Base-by-base conservation (phyloP, 2,113 vertebrate species). In the Bubo blakistoni region DNA sequence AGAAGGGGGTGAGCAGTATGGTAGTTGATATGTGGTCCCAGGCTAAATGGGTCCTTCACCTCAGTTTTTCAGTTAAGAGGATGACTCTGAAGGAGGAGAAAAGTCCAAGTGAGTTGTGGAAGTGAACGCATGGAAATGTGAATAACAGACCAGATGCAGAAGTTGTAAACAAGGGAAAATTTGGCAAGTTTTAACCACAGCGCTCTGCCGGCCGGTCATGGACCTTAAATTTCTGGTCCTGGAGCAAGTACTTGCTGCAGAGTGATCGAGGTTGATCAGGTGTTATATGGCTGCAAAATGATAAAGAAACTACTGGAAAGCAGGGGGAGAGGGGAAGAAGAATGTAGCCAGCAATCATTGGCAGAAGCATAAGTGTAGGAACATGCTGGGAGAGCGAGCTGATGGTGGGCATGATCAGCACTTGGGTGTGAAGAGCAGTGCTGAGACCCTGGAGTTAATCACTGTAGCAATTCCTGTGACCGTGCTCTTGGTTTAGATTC, bases 151-250 rank as follows among this genome's bases (percentile, higher is more conserved):
- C 20, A 90, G 70, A 52, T 21, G 44, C 9, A 47, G 66, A 74
- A 92, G 32, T 25, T 2, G 3, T 34, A 71, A 71, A 38, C 36
- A 58, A 52, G 30, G 42, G 51, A 32, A 84, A 34, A 52, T 22
- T 40, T 42, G 59, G 58, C 65, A 77, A 17, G 24, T 78, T 67
- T 72, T 90, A 78, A 58, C 22, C 38, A 29, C 25, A 13, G 19
- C 0, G 4, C 24, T 81, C 40, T 57, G 52, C 1, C 2, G 27
- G 32, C 22, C 1, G 1, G 40, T 49, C 40, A 25, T 1, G 8
- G 42, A 61, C 71, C 32, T 84, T 61, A 26, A 24, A 36, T 49
- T 66, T 65, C 51, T 67, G 32, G 17, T 81, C 65, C 49, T 63
- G 44, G 71, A 26, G 47, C 54, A 69, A 22, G 49, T 57, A 55